Base-by-base conservation (phyloP, 2,113 vertebrate species). In the Papio anubis region DNA sequence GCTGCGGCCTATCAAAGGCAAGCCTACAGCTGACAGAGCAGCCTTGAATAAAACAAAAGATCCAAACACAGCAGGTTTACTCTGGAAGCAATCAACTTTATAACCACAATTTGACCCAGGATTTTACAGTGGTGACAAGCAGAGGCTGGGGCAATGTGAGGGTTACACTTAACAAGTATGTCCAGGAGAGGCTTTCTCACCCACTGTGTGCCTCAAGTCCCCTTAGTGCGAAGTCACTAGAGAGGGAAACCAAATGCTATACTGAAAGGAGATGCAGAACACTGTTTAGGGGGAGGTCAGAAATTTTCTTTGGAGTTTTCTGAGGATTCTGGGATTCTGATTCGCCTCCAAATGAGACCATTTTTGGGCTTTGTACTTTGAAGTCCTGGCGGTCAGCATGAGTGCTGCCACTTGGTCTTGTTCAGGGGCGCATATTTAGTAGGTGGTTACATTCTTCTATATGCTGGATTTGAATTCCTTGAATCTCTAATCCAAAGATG, bases 1-100 rank as follows among this genome's bases (percentile, higher is more conserved):
- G 82, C 93, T 57, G 97, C 35, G 96, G 88, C 76, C 93, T 90
- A 95, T 94, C 96, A 95, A 97, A 98, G 90, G 84, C 73, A 23
- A 85, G 79, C 78, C 84, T 61, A 20, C 73, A 93, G 93, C 91
- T 72, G 94, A 91, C 68, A 82, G 97, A 90, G 79, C 81, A 87
- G 59, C 95, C 45, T 45, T 30, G 68, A 83, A 88, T 94, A 80
- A 97, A 97, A 96, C 94, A 97, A 95, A 96, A 96, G 93, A 79
- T 84, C 84, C 30, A 18, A 45, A 89, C 91, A 68, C 38, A 7
- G 93, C 84, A 79, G 91, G 59, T 68, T 45, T 66, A 94, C 93
- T 94, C 73, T 70, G 91, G 66, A 95, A 93, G 91, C 68, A 88
- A 79, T 85, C 1, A 8, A 93, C 97, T 98, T 59, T 40, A 90